phyloP scores from a whole-genome alignment of 64 coral and sea anemone genomes.

The Cladopsammia gracilis region DNA sequence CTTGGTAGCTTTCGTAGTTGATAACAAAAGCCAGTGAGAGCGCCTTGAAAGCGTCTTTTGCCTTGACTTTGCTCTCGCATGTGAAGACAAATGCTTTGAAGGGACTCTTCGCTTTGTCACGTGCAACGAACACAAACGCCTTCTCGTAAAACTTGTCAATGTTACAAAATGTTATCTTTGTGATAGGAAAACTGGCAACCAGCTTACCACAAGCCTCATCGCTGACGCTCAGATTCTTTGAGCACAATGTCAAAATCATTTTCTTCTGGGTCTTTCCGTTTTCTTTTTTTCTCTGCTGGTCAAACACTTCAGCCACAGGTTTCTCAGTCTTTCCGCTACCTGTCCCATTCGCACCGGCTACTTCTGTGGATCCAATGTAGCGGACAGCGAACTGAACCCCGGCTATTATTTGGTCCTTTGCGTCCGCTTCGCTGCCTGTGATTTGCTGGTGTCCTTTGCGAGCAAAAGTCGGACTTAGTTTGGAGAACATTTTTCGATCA shows the following conservation, averaged over 20 bases:
- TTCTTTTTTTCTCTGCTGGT: conserved; percentile 57
- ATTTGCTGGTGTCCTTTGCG: conserved; percentile 84
- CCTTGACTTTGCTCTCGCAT: conserved; percentile 87
- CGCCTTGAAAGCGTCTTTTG: conserved; percentile 84
- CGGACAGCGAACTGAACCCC: conserved; percentile 74
- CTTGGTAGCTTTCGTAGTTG: conserved; percentile 85
- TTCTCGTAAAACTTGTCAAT: conserved; percentile 70
- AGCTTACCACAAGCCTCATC: conserved; percentile 65
- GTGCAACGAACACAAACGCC: conserved; percentile 90
- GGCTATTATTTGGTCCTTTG: conserved; percentile 81
- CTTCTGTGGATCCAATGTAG: conserved; percentile 80
- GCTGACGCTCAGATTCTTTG: conserved; percentile 70
- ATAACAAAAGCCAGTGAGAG: conserved; percentile 85
- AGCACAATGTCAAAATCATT: conserved; percentile 84
- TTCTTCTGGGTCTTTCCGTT: conserved; percentile 78
- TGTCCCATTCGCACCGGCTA: conserved; percentile 68
- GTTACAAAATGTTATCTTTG: conserved; percentile 88
- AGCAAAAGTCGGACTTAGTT: conserved; percentile 53
- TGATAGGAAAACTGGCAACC: conserved; percentile 90
- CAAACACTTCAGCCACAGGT: conserved; percentile 76
- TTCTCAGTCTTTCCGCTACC: conserved; percentile 89
- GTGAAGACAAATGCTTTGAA: conserved; percentile 94
- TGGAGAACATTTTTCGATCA: conserved; percentile 76
- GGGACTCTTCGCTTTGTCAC: conserved; percentile 67
- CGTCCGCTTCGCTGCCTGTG: conserved; percentile 79